phyloP scores from a whole-genome alignment of 2,797 vertebrate genomes.

The Crenuchus spilurus region DNA sequence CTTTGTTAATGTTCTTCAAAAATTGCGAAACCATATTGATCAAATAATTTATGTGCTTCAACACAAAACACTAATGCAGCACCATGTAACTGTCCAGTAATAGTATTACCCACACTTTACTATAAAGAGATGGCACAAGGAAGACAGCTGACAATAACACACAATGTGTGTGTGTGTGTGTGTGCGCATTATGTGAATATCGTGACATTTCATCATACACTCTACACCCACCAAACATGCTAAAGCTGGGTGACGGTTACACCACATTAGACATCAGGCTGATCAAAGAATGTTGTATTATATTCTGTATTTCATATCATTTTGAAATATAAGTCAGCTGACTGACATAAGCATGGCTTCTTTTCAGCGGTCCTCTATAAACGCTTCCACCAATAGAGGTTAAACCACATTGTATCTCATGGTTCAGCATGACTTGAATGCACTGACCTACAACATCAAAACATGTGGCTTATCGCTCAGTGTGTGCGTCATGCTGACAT shows the following conservation, averaged over 20 bases:
- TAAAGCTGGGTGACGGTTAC: neutral
- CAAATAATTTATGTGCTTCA: too few species aligned
- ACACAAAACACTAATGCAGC: too few species aligned
- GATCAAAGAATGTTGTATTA: neutral
- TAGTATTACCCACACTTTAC: neutral
- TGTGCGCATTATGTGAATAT: neutral
- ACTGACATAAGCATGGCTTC: neutral
- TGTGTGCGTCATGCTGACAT: neutral
- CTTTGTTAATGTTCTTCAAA: too few species aligned
- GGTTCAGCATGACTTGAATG: conserved; percentile 6
- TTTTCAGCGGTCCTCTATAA: neutral
- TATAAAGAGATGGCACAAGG: too few species aligned
- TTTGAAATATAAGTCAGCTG: conserved; percentile 30
- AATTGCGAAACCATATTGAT: too few species aligned
- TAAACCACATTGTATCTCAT: conserved; percentile 13
- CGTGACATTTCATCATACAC: conserved; percentile 11
- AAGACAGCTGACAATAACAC: too few species aligned
- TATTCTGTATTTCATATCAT: too few species aligned
- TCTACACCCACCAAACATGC: neutral
- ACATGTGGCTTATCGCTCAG: conserved; percentile 11
- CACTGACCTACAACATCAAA: conserved; percentile 23
- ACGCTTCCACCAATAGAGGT: conserved; percentile 15
- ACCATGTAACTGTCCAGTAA: neutral
- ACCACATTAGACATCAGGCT: neutral
- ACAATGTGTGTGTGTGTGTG: conserved; percentile 1